A percentile compares a stretch with the other conserved stretches of the same genome.
Conservation (phyloP, 2,113 vertebrate species). For the Callaeas wilsoni region DNA sequence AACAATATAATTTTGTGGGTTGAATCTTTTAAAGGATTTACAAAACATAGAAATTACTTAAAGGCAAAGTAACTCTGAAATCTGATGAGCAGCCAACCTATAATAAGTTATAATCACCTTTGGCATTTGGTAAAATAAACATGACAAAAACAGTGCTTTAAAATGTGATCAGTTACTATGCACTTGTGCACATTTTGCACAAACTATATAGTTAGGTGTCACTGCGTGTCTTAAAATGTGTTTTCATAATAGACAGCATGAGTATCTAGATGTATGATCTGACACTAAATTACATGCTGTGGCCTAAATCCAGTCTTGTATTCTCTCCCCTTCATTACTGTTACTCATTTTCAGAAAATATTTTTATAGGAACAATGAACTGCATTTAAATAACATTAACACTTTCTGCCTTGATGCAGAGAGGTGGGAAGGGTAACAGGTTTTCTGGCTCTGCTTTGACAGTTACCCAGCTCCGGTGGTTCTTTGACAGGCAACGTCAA, state of each 20-base stretch:
- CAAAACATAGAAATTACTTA: background rate
- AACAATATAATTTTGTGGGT: background rate
- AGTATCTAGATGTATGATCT: background rate
- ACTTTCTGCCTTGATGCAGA: background rate
- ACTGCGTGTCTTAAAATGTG: rapidly evolving
- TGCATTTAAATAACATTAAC: background rate
- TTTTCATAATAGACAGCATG: background rate
- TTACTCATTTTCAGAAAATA: background rate
- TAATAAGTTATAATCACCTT: background rate
- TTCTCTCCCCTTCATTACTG: background rate
- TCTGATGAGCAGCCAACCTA: background rate
- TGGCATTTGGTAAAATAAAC: background rate
- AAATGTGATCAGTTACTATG: background rate
- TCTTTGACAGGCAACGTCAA: background rate
- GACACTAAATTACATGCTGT: background rate
- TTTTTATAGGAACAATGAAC: background rate
- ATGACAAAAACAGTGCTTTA: background rate
- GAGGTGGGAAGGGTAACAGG: background rate
- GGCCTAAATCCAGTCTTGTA: background rate
- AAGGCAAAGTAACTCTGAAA: background rate
- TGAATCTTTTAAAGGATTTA: background rate
- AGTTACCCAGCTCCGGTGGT: background rate
- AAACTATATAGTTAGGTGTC: background rate
- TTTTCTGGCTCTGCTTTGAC: background rate
- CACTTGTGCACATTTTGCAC: background rate